These are phyloP conservation scores for Pteropus rufus DNA, from an alignment of 2,797 vertebrate species.

Conservation along the genomic window DNA sequence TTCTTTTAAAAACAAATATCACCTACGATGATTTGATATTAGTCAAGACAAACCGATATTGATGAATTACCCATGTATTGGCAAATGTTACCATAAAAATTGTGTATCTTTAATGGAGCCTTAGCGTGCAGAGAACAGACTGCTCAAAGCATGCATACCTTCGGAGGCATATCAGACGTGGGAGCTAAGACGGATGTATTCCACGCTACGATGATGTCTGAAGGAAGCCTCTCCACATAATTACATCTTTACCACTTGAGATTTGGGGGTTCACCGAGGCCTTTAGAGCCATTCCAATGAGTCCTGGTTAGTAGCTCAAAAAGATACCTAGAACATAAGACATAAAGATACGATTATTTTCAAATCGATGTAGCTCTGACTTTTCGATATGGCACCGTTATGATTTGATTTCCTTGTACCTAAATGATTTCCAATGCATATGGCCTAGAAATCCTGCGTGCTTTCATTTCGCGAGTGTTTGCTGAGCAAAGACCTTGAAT, in stretches of 20 bases:
- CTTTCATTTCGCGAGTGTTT: neutral
- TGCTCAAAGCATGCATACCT: neutral
- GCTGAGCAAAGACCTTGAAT: accelerated
- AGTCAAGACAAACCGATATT: neutral
- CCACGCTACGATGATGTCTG: neutral
- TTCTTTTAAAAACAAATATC: neutral
- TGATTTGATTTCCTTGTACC: neutral
- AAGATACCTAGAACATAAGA: constrained; percentile 31
- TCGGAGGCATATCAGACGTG: neutral
- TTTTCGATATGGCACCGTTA: accelerated
- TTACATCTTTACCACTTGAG: constrained; percentile 7
- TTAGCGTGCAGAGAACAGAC: neutral
- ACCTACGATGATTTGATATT: accelerated
- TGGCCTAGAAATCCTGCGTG: neutral
- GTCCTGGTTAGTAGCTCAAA: neutral
- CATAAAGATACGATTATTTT: neutral
- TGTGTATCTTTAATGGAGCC: neutral
- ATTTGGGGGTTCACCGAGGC: accelerated
- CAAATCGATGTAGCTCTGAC: accelerated
- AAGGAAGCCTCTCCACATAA: neutral
- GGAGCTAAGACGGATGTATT: neutral
- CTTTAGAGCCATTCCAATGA: constrained; percentile 38
- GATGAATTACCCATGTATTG: neutral
- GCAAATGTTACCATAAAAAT: neutral
- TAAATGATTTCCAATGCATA: neutral